These are phyloP conservation scores for Furcula furcula DNA, from an alignment of 2,888 invertebrate species.

Conservation along the genomic window DNA sequence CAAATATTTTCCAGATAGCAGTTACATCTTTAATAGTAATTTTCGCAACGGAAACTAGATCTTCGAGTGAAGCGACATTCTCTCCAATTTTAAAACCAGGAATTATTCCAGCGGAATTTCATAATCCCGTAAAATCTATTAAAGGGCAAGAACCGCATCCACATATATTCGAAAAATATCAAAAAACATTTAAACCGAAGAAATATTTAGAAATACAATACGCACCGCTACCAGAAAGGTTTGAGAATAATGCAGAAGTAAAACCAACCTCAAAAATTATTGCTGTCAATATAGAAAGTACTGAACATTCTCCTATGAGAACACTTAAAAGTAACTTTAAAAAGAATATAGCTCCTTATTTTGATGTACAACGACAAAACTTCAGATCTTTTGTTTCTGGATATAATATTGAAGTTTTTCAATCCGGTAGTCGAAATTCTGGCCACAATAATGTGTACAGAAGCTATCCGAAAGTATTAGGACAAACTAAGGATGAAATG, in stretches of 20 bases:
- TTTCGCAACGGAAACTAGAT: constrained; percentile 12
- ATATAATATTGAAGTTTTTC: constrained; percentile 30
- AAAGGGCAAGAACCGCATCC: too few species aligned
- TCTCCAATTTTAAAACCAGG: constrained; percentile 34
- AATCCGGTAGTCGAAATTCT: constrained; percentile 26
- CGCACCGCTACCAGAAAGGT: background rate
- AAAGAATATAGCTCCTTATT: constrained; percentile 1
- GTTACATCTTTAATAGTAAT: constrained; percentile 20
- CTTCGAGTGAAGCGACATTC: constrained; percentile 24
- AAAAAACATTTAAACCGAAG: background rate
- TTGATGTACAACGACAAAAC: constrained; percentile 1
- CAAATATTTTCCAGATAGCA: constrained; percentile 29
- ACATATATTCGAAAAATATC: too few species aligned
- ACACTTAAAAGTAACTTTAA: constrained; percentile 1
- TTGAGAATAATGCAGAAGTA: background rate
- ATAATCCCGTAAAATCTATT: too few species aligned
- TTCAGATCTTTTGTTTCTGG: constrained; percentile 28
- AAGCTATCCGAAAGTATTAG: constrained; percentile 15
- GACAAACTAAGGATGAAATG: too few species aligned
- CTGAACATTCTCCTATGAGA: constrained; percentile 12
- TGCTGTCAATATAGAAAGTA: constrained; percentile 27
- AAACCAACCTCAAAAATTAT: constrained; percentile 15
- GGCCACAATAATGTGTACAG: constrained; percentile 35
- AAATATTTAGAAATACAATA: background rate
- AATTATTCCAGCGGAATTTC: constrained; percentile 36